phyloP scores from a whole-genome alignment of 2,888 invertebrate genomes.

The Drosophila mulleri region DNA sequence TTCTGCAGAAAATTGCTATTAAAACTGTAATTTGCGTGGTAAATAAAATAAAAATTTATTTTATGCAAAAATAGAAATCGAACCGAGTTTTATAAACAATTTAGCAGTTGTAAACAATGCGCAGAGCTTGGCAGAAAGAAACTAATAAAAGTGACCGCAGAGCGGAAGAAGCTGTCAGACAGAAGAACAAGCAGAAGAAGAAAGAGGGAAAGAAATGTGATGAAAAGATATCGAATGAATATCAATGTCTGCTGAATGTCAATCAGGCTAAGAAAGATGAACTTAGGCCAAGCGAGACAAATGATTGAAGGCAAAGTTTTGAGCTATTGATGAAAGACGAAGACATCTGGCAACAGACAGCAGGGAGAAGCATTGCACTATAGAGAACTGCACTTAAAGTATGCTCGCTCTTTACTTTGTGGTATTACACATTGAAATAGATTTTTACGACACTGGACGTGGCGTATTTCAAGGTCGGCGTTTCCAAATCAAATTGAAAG shows the following conservation, averaged over 20 bases:
- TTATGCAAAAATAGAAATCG: conserved; percentile 7
- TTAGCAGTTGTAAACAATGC: conserved; percentile 45
- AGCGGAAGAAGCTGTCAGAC: conserved; percentile 58
- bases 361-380: background rate
- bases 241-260: conserved; percentile 65
- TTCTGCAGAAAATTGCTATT: conserved; percentile 18
- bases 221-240: conserved; percentile 25
- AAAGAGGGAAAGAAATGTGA: background rate
- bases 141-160: conserved; percentile 42
- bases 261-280: conserved; percentile 59
- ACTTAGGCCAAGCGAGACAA: conserved; percentile 20
- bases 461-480: conserved; percentile 63
- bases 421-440: conserved; percentile 27
- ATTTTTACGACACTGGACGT: conserved; percentile 30
- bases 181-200: background rate
- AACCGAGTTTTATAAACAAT: conserved; percentile 44
- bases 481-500: conserved; percentile 10
- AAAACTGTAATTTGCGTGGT: conserved; percentile 20
- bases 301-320: conserved; percentile 27
- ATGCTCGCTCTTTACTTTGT: background rate
- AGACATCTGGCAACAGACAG: conserved; percentile 34
- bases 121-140: conserved; percentile 22
- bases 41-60: conserved; percentile 23
- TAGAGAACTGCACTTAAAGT: background rate
- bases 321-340: conserved; percentile 39